Conservation (phyloP, 2,888 invertebrate species). For the Junonia oenone region DNA sequence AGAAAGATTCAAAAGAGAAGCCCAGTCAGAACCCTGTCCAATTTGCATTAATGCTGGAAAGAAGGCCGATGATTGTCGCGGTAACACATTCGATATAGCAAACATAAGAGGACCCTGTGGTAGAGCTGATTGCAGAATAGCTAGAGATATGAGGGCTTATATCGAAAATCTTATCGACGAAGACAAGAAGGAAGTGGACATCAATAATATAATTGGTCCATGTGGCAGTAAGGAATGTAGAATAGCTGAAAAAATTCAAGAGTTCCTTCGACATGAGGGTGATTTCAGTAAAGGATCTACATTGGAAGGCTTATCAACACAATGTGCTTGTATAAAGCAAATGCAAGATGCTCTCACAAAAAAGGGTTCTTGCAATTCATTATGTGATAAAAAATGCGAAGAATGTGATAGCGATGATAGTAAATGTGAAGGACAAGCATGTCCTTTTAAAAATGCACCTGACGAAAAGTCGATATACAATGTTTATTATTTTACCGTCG, state of each 20-base stretch:
- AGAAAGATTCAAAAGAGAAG: conserved; percentile 56
- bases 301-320: conserved; percentile 57
- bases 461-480: conserved; percentile 44
- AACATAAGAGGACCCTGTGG: conserved; percentile 71
- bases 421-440: conserved; percentile 47
- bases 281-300: conserved; percentile 44
- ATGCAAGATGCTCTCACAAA: conserved; percentile 52
- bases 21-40: conserved; percentile 54
- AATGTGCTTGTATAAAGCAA: conserved; percentile 59
- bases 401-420: conserved; percentile 41
- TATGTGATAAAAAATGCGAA: conserved; percentile 52
- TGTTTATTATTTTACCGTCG: conserved; percentile 66
- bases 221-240: conserved; percentile 67
- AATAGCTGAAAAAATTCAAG: conserved; percentile 57
- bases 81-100: conserved; percentile 55
- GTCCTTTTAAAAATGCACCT: conserved; percentile 42
- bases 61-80: conserved; percentile 32
- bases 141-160: conserved; percentile 60
- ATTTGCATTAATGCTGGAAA: conserved; percentile 51
- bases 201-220: conserved; percentile 60
- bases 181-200: conserved; percentile 53
- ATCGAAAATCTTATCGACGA: conserved; percentile 63
- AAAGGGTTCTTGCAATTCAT: conserved; percentile 44
- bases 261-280: conserved; percentile 61
- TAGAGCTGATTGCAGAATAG: conserved; percentile 63